These are phyloP conservation scores for Crocodylus rhombifer DNA, from an alignment of 2,797 vertebrate species.

Conservation along the genomic window DNA sequence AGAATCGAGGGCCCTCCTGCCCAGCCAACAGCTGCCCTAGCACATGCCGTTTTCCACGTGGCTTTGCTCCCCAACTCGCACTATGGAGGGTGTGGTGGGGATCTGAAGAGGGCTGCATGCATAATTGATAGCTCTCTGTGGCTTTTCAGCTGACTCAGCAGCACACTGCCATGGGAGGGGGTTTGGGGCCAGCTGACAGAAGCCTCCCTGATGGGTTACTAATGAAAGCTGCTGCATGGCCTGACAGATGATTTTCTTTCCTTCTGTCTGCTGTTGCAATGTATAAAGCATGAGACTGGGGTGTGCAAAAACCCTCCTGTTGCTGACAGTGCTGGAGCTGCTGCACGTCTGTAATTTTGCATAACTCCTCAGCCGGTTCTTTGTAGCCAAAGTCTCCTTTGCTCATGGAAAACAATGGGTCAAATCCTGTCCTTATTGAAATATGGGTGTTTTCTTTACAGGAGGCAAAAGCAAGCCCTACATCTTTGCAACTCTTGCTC, in stretches of 20 bases:
- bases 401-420: not conserved
- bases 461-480: not conserved
- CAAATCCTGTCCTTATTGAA: not conserved
- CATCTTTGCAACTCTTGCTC: not conserved
- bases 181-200: not conserved
- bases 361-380: not conserved
- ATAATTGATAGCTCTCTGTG: no score
- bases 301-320: not conserved
- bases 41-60: not conserved
- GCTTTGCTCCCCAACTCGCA: not conserved
- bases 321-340: not conserved
- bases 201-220: not conserved
- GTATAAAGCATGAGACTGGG: not conserved
- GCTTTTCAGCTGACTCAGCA: not conserved
- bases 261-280: not conserved
- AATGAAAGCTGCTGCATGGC: not conserved
- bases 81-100: not conserved
- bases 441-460: not conserved
- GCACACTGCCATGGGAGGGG: not conserved
- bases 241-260: slow-evolving; percentile 5
- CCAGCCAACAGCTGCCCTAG: not conserved
- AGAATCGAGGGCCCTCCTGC: not conserved
- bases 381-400: not conserved
- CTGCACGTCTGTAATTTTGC: not conserved
- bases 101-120: not conserved